Evolutionary conservation across 2,888 invertebrate genomes (phyloP), one percentile per base, ranked within the genome.

Genomic region (Buathra laborator): DNA sequence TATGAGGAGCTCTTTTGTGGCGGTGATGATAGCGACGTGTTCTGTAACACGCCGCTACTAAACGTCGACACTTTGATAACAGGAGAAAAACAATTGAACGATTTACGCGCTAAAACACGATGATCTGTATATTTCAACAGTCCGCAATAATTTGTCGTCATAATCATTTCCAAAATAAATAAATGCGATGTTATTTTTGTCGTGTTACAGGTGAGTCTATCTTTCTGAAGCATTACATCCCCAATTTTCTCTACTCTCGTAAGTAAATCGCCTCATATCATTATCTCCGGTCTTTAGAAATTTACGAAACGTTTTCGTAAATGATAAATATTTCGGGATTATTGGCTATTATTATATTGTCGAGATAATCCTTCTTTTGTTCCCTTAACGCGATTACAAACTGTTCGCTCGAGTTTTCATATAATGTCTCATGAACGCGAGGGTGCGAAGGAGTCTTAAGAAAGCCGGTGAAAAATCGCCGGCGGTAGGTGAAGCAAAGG

Each of bases 391-490:
- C 32, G 62, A 32, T 62, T 62, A 62, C 62, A 62, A 62, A 29
- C 62, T 32, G 62, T 14, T 32, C 62, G 62, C 32, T 62, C 32
- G 32, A 62, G 32, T 62, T 62, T 62, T 62, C 62, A 32, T 14
- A 32, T 32, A 62, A 62, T 62, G 29, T 19, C 4, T 14, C 14
- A 6, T 24, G 37, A 37, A 7, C 59, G 59, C 29, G 29, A 9
- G 62, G 9, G 59, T 24, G 29, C 14, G 24, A 10, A 10, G 29
- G 3, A 14, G 62, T 29, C 62, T 62, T n/a, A n/a, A 32, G 32
- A 32, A 62, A 62, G 32, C 62, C 32, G 37, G 62, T 62, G 67
- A 81, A 67, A 74, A 68, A 72, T 66, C 53, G 62, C 29, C 62
- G 2, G 19, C 2, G 48, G 53, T 46, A 74, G 37, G 14, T 43